phyloP scores from a whole-genome alignment of 2,888 invertebrate species.

The Seladonia tumulorum region DNA sequence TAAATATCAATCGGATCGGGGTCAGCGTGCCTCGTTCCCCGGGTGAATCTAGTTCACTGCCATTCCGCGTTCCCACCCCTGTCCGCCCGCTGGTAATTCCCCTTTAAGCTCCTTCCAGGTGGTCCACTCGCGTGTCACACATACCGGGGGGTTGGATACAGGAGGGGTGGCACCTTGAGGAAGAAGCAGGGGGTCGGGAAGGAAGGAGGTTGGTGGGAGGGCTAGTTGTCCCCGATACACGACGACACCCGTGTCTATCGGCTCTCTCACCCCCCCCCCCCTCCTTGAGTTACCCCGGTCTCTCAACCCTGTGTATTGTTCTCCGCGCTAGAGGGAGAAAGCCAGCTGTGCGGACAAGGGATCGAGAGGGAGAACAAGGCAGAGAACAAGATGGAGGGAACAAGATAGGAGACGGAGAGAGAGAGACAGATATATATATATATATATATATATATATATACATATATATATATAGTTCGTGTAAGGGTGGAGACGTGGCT shows the following conservation, averaged over 20 bases:
- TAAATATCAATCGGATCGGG: constrained; percentile 31
- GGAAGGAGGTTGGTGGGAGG: neutral
- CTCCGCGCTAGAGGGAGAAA: constrained; percentile 15
- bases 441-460: too few species aligned
- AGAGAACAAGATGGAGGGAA: neutral
- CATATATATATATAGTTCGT: too few species aligned
- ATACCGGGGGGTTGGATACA: constrained; percentile 56
- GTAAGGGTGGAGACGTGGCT: constrained; percentile 36
- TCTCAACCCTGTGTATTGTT: constrained; percentile 35
- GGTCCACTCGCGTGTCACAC: constrained; percentile 72
- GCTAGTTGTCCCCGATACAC: constrained; percentile 64
- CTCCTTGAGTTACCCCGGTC: too few species aligned
- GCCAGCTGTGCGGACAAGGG: neutral
- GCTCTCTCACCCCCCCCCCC: neutral
- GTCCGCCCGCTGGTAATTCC: constrained; percentile 63
- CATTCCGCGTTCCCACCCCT: constrained; percentile 12
- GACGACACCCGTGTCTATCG: constrained; percentile 47
- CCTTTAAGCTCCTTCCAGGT: constrained; percentile 68
- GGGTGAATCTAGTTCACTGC: constrained; percentile 22
- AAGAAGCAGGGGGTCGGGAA: constrained; percentile 12
- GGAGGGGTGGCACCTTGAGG: constrained; percentile 64
- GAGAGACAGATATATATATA: too few species aligned
- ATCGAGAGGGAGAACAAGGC: neutral
- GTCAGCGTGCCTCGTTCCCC: constrained; percentile 1
- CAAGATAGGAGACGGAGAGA: neutral